Conservation (phyloP, 1,140 invertebrate species). For the Phymastichus coffea region DNA sequence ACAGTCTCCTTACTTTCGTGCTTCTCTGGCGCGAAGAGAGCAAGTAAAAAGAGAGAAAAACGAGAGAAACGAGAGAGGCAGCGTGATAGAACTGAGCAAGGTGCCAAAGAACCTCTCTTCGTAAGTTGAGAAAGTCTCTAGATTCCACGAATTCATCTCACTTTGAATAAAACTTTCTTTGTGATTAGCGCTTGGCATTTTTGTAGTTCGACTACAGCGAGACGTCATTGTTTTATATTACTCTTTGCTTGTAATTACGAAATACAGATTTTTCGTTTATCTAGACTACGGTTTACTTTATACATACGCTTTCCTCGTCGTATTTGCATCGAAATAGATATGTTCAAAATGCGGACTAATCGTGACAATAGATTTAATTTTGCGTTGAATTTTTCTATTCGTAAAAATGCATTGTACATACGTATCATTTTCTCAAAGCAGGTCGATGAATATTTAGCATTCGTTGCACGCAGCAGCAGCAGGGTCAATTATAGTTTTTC, state of each 20-base stretch:
- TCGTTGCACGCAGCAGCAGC: constrained; percentile 7
- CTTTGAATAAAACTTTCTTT: background rate
- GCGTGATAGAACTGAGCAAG: constrained; percentile 17
- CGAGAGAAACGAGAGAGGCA: too few species aligned
- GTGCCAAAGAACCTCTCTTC: constrained; percentile 27
- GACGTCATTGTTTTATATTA: background rate
- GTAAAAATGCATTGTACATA: constrained; percentile 11
- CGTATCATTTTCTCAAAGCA: constrained; percentile 15
- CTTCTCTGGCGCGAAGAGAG: too few species aligned
- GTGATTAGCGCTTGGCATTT: too few species aligned
- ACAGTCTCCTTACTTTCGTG: background rate
- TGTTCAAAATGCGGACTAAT: too few species aligned
- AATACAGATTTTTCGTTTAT: too few species aligned
- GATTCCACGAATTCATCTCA: background rate
- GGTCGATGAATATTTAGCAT: constrained; percentile 6
- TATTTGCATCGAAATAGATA: too few species aligned
- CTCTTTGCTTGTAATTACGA: background rate
- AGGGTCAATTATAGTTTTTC: constrained; percentile 29
- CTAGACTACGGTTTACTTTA: too few species aligned
- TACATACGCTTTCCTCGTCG: too few species aligned
- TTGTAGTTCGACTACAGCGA: background rate
- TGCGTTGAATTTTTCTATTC: too few species aligned
- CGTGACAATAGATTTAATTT: too few species aligned
- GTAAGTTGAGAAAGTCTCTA: constrained; percentile 1
- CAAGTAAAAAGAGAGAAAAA: too few species aligned